Percentiles rank a stretch among this genome's conserved stretches.
phyloP scores from a whole-genome alignment of 1,140 invertebrate genomes.

The Diorhabda sublineata region DNA sequence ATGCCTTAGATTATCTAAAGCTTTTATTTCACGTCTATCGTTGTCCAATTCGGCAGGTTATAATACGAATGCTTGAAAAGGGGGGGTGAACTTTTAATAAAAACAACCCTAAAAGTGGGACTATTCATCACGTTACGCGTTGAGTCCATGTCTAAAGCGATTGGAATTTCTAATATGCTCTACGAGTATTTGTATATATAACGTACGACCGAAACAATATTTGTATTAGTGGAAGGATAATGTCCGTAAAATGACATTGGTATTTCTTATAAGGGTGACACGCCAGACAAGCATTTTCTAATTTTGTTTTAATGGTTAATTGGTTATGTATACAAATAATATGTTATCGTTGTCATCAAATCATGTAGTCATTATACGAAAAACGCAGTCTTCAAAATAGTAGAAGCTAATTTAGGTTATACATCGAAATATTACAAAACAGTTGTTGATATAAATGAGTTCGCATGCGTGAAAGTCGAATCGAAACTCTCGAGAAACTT shows the following conservation, averaged over 20 bases:
- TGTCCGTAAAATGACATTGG: conserved; percentile 2
- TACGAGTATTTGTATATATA: neutral
- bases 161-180: neutral
- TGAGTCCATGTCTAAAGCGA: neutral
- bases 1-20: conserved; percentile 2
- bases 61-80: neutral
- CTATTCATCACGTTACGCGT: neutral
- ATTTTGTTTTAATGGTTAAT: neutral
- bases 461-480: too few relatives aligned
- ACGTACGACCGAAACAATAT: neutral
- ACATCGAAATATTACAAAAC: too few relatives aligned
- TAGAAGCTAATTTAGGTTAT: too few relatives aligned
- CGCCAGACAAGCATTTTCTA: neutral
- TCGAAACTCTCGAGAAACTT: too few relatives aligned
- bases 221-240: neutral
- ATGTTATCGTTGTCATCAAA: too few relatives aligned
- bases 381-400: too few relatives aligned
- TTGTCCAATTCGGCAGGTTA: neutral
- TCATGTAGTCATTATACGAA: too few relatives aligned
- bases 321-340: too few relatives aligned
- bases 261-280: neutral
- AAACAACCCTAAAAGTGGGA: neutral
- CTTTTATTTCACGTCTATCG: neutral
- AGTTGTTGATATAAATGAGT: too few relatives aligned
- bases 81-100: conserved; percentile 1